Evolutionary conservation across 2,113 vertebrate genomes (phyloP).

Genomic region (Peromyscus polionotus): DNA sequence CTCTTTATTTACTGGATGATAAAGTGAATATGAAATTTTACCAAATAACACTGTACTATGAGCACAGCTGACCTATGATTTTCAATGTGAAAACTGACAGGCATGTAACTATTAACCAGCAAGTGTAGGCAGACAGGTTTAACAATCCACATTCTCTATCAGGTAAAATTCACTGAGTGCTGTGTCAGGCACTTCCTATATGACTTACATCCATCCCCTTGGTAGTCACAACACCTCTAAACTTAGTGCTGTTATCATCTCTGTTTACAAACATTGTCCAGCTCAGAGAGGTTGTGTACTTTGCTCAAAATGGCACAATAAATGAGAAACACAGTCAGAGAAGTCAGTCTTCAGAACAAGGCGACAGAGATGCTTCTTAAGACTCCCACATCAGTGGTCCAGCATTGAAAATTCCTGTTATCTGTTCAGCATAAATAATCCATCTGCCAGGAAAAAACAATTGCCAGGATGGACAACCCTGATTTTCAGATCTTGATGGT

Average conservation of each 20-base stretch:
- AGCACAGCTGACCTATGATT: constrained; percentile 17
- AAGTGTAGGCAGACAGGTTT: not conserved
- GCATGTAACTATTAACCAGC: not conserved
- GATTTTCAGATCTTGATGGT: not conserved
- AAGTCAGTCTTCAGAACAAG: not conserved
- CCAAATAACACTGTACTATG: not conserved
- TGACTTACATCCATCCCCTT: not conserved
- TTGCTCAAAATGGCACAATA: not conserved
- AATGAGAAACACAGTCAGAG: constrained; percentile 42
- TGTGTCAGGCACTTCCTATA: not conserved
- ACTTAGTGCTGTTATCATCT: not conserved
- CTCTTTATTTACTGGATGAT: constrained; percentile 59
- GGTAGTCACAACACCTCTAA: constrained; percentile 17
- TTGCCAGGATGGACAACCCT: not conserved
- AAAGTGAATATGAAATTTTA: constrained; percentile 48
- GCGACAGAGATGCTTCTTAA: not conserved
- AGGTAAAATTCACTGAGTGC: not conserved
- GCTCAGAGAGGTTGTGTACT: not conserved
- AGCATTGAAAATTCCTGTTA: constrained; percentile 44
- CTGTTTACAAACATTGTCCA: not conserved
- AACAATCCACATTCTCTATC: not conserved
- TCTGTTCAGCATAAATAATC: not conserved
- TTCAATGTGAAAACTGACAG: constrained; percentile 11
- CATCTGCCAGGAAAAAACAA: not conserved
- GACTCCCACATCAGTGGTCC: not conserved